Evolutionary conservation across 2,797 vertebrate genomes (phyloP).

Genomic region (Fistularia tabacaria): DNA sequence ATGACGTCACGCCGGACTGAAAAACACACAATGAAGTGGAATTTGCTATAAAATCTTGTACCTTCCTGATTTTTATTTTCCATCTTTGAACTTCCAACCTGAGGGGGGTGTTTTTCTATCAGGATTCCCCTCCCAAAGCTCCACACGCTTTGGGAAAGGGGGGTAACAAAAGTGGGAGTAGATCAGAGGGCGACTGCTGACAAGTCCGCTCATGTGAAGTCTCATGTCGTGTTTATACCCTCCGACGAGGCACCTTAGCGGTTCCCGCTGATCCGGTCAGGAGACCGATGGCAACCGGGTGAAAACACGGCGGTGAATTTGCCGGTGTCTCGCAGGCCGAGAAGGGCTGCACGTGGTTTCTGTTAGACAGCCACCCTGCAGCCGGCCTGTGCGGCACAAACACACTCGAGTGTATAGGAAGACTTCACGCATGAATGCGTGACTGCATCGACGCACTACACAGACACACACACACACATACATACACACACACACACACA

Average conservation of each 20-base stretch:
- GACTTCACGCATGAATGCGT: conserved; percentile 1
- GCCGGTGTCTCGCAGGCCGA: conserved; percentile 44
- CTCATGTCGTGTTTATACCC: conserved; percentile 58
- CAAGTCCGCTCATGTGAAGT: conserved; percentile 52
- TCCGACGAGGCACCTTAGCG: conserved; percentile 72
- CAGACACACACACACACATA: conserved; percentile 1
- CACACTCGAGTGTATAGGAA: background rate
- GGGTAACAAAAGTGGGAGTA: conserved; percentile 3
- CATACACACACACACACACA: background rate
- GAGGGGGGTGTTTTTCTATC: background rate
- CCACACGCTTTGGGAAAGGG: background rate
- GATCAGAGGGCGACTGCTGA: conserved; percentile 42
- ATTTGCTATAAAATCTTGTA: conserved; percentile 4
- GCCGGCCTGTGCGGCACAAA: conserved; percentile 13
- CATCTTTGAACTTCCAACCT: background rate
- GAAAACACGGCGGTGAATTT: conserved; percentile 66
- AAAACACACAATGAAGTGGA: background rate
- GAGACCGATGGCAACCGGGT: conserved; percentile 71
- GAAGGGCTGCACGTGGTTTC: conserved; percentile 59
- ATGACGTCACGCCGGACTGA: too few relatives aligned
- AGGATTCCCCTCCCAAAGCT: background rate
- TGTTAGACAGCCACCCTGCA: conserved; percentile 49
- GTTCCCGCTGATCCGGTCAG: conserved; percentile 63
- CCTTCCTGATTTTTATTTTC: background rate
- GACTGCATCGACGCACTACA: background rate